Conservation (phyloP, 2,888 invertebrate species). For the Tenthredo notha region DNA sequence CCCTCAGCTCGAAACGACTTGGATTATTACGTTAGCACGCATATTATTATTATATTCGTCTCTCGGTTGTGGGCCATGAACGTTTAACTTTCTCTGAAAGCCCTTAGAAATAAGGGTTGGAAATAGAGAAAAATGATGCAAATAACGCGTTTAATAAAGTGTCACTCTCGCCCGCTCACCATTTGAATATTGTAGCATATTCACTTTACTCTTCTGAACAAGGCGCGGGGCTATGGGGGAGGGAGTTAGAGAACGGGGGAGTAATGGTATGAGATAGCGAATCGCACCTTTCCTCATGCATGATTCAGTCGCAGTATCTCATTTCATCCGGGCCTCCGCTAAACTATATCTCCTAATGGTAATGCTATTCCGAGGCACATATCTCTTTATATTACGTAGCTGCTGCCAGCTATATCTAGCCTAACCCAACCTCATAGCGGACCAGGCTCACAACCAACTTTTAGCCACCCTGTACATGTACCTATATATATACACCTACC, state of each 20-base stretch:
- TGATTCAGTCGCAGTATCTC: slow-evolving; percentile 78
- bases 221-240: slow-evolving; percentile 48
- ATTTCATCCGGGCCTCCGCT: slow-evolving; percentile 77
- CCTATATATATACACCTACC: slow-evolving; percentile 31
- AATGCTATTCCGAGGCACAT: slow-evolving; percentile 77
- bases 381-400: slow-evolving; percentile 77
- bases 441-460: slow-evolving; percentile 36
- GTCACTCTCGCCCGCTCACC: slow-evolving; percentile 67
- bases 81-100: slow-evolving; percentile 32
- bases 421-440: slow-evolving; percentile 33
- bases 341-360: slow-evolving; percentile 78
- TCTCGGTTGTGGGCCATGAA: slow-evolving; percentile 4
- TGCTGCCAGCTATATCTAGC: slow-evolving; percentile 46
- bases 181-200: slow-evolving; percentile 77
- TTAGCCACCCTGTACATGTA: slow-evolving; percentile 48
- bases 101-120: slow-evolving; percentile 52
- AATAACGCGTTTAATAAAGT: slow-evolving; percentile 77
- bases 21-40: slow-evolving; percentile 33
- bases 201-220: slow-evolving; percentile 72
- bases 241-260: slow-evolving; percentile 42
- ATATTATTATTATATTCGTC: slow-evolving; percentile 45
- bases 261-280: slow-evolving; percentile 67
- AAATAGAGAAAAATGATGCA: slow-evolving; percentile 66
- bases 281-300: slow-evolving; percentile 77
- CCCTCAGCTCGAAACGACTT: neutral